Evolutionary conservation across 1,140 invertebrate genomes (phyloP), one percentile per base, ranked within the genome.

Genomic region (Meloidogyne hapla): DNA sequence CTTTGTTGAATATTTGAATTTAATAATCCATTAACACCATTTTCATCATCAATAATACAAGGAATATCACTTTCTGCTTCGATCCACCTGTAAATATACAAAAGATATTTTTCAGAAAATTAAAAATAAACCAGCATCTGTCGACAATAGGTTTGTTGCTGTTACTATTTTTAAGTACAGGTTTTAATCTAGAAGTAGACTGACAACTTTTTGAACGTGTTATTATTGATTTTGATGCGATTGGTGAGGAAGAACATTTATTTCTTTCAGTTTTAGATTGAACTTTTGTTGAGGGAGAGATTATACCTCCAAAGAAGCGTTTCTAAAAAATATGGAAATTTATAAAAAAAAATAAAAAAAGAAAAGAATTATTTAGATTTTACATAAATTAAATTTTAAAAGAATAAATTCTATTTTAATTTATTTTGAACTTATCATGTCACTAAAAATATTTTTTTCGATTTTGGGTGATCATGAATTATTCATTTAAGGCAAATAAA

Each of bases 141-240:
- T 56, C n/a, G 1, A n/a, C 48, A 8, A n/a, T 5, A 56, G 48
- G 18, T 56, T 56, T 56, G 8, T 56, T 56, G n/a, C 12, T 56
- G 48, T 56, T 56, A 56, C 48, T n/a, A 56, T 56, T 56, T 56
- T 56, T 56, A n/a, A 56, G 48, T n/a, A 56, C 48, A n/a, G 48
- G n/a, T 56, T 73, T 73, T 63, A 62, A 61, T 38, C 56, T 48
- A 25, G 21, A 61, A 12, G 70, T 63, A 63, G 38, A n/a, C 56
- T 73, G 70, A 21, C 70, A 64, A 63, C 70, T 73, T 21, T 28
- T 28, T 40, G 70, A 73, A 42, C 70, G 70, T 6, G 48, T 56
- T n/a, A 56, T 21, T 56, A 56, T 56, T 56, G 48, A 56, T 21
- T 56, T 56, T 56, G 48, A 56, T 56, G 33, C 9, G 48, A 56